Evolutionary conservation across 2,888 invertebrate species (phyloP).

Genomic region (Lottia scabra): DNA sequence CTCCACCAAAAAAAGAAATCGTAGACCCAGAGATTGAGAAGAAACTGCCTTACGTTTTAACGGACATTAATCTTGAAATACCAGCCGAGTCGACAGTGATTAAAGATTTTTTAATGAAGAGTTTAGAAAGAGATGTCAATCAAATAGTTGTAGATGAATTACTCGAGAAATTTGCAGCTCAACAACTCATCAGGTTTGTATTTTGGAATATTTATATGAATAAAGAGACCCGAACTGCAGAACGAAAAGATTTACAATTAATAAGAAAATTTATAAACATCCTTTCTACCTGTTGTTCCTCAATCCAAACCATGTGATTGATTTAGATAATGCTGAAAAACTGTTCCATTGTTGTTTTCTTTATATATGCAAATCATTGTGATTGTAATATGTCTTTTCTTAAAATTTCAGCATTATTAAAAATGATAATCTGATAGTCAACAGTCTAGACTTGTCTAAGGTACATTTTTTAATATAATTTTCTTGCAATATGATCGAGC

Average conservation of each 20-base stretch:
- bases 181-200: constrained; percentile 75
- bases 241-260: too few species aligned
- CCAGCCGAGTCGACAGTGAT: constrained; percentile 80
- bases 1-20: constrained; percentile 28
- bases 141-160: constrained; percentile 79
- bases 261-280: too few species aligned
- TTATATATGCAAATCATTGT: not conserved
- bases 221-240: too few species aligned
- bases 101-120: constrained; percentile 73
- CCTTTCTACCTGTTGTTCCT: too few species aligned
- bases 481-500: too few species aligned
- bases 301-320: too few species aligned
- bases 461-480: constrained; percentile 25
- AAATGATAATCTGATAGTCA: constrained; percentile 39
- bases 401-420: constrained; percentile 36
- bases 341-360: too few species aligned
- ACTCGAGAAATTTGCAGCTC: constrained; percentile 83
- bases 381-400: not conserved
- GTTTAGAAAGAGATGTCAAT: constrained; percentile 72
- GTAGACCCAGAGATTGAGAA: constrained; percentile 76
- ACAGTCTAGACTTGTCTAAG: constrained; percentile 46
- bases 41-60: constrained; percentile 77
- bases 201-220: too few species aligned
- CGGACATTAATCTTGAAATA: constrained; percentile 78
- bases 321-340: too few species aligned